These are phyloP conservation scores for Salvelinus fontinalis DNA, from an alignment of 2,113 vertebrate species.

Conservation along the genomic window DNA sequence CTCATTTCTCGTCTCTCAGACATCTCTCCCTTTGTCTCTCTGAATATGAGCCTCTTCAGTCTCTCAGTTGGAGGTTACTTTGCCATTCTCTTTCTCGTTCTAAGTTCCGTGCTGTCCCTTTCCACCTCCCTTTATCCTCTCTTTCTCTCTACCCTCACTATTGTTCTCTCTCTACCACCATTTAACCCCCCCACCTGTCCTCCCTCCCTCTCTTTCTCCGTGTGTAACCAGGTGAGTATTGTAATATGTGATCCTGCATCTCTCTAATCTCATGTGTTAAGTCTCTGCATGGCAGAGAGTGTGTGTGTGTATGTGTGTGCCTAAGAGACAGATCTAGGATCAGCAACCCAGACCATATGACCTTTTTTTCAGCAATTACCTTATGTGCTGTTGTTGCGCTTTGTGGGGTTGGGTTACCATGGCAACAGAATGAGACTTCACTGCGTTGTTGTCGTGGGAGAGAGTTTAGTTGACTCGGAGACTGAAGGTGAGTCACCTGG, in stretches of 20 bases:
- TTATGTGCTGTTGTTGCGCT: background rate
- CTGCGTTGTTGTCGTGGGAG: background rate
- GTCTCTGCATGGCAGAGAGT: constrained; percentile 3
- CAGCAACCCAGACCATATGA: background rate
- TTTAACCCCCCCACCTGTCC: background rate
- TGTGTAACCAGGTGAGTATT: constrained; percentile 27
- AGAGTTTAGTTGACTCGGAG: background rate
- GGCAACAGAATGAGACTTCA: background rate
- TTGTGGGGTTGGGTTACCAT: background rate
- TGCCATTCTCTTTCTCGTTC: background rate
- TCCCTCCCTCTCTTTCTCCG: constrained; percentile 3
- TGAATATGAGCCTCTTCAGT: too few species aligned
- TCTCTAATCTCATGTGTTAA: constrained; percentile 26
- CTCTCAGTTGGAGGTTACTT: background rate
- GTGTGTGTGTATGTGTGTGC: background rate
- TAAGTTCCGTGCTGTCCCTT: background rate
- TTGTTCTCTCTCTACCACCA: background rate
- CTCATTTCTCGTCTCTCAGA: background rate
- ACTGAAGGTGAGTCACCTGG: background rate
- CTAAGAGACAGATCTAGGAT: background rate
- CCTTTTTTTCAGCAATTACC: background rate
- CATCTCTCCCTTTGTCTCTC: background rate
- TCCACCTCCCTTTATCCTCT: background rate
- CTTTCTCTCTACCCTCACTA: background rate
- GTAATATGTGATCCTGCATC: constrained; percentile 1